Evolutionary conservation across 2,888 invertebrate genomes (phyloP), one percentile per base, ranked within the genome.

Genomic region (Limenitis camilla): DNA sequence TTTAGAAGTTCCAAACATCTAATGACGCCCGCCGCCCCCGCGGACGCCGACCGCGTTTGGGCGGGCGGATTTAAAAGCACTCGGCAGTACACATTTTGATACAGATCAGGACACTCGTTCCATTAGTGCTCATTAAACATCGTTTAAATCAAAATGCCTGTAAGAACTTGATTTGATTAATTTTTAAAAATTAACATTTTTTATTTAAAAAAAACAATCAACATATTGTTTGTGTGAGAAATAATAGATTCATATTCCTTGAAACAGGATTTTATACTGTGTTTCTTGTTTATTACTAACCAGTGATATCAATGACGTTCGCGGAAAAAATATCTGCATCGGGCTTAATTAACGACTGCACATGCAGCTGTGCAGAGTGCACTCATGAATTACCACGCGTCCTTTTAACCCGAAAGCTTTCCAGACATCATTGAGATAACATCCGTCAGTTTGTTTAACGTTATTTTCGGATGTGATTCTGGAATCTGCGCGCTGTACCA

Each of bases 391-490:
- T 32, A 47, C 44, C 38, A 39, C 44, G 61, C 58, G 60, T 63
- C 54, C 63, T 68, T 66, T 67, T 62, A 66, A 63, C 62, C 66
- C 55, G 55, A 63, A 69, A 68, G 67, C 60, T 70, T 74, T 74
- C 74, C 76, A 80, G 72, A 69, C 68, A 67, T 62, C 61, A 54
- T 59, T 66, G 61, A 65, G 68, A 68, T 73, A 71, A 64, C 67
- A 66, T 63, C 67, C 67, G 71, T 72, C 68, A 74, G 74, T 74
- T 73, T 72, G 62, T 72, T 75, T 73, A 68, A 66, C 61, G 81
- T 77, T 87, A 87, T 87, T 86, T 85, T 76, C 61, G 77, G 76
- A 75, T 65, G 69, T 84, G 83, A 81, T 83, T 76, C 86, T 87
- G 85, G 85, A 87, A 74, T 71, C 68, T 63, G 68, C 63, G 62